phyloP scores from a whole-genome alignment of 2,113 vertebrate species.

The Illadopsis cleaveri region DNA sequence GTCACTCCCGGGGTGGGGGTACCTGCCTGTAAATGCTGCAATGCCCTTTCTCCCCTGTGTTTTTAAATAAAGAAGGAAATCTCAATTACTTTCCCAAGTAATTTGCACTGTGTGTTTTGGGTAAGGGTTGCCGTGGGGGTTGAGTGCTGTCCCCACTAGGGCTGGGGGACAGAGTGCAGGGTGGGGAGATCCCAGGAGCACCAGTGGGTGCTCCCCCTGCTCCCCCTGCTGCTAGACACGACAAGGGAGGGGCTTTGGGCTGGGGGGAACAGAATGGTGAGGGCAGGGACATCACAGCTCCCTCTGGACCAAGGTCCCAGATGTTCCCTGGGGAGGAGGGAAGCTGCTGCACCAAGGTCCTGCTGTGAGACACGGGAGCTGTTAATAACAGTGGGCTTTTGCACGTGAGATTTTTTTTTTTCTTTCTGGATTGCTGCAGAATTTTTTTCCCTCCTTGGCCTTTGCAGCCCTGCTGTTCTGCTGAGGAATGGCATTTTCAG shows the following conservation, averaged over 20 bases:
- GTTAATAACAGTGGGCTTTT: background rate
- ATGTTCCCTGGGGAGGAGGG: background rate
- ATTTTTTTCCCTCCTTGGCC: background rate
- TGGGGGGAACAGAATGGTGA: fast-evolving
- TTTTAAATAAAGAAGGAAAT: conserved; percentile 50
- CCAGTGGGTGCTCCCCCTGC: background rate
- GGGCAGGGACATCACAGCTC: no score
- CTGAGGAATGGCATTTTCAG: background rate
- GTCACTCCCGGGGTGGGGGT: fast-evolving
- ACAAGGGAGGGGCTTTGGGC: background rate
- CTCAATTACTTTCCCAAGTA: background rate
- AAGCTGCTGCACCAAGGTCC: background rate
- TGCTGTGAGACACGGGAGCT: background rate
- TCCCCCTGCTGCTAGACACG: background rate
- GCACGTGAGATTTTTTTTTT: background rate
- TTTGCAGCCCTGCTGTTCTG: background rate
- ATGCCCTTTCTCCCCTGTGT: background rate
- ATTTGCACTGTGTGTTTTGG: background rate
- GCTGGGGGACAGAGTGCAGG: background rate
- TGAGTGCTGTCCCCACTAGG: background rate
- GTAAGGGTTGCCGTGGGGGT: background rate
- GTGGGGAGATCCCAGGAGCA: background rate
- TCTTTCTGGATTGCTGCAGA: background rate
- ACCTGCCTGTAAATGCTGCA: background rate
- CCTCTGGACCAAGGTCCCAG: background rate